phyloP scores from a whole-genome alignment of 1,140 invertebrate species.

The Lutraria rhynchaena region DNA sequence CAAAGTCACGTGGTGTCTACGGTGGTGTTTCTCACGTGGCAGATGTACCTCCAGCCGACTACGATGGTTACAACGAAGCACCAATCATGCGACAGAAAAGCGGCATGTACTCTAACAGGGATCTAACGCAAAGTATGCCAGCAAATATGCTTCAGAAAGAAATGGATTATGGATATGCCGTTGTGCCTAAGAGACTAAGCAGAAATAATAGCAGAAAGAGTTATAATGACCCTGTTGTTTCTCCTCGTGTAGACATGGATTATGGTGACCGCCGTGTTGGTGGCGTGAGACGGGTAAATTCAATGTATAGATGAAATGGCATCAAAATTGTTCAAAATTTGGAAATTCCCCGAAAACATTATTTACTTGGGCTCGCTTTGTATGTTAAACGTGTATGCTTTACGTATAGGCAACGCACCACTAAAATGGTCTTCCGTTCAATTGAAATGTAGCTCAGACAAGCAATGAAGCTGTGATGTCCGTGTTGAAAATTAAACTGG shows the following conservation, averaged over 20 bases:
- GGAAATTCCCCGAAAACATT: background rate
- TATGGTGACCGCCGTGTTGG: conserved; percentile 30
- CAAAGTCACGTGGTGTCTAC: conserved; percentile 46
- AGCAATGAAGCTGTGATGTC: conserved; percentile 19
- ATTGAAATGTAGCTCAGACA: background rate
- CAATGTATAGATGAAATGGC: conserved; percentile 64
- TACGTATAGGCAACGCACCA: background rate
- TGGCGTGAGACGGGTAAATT: conserved; percentile 58
- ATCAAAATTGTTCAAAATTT: background rate
- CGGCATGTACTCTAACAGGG: conserved; percentile 24
- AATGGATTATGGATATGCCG: conserved; percentile 59
- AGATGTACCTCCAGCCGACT: conserved; percentile 68
- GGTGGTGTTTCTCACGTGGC: conserved; percentile 17
- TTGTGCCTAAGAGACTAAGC: conserved; percentile 51
- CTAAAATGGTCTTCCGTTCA: background rate
- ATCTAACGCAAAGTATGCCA: conserved; percentile 64
- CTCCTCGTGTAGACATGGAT: conserved; percentile 12
- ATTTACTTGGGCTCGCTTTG: too few relatives aligned
- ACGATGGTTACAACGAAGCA: conserved; percentile 64
- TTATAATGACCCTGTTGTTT: background rate
- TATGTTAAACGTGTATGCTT: background rate
- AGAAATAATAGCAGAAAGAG: conserved; percentile 14
- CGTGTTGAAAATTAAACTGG: background rate
- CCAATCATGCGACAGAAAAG: conserved; percentile 55
- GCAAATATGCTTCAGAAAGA: conserved; percentile 52